These are phyloP conservation scores for Varanus komodoensis DNA, from an alignment of 2,113 vertebrate species.

Conservation along the genomic window DNA sequence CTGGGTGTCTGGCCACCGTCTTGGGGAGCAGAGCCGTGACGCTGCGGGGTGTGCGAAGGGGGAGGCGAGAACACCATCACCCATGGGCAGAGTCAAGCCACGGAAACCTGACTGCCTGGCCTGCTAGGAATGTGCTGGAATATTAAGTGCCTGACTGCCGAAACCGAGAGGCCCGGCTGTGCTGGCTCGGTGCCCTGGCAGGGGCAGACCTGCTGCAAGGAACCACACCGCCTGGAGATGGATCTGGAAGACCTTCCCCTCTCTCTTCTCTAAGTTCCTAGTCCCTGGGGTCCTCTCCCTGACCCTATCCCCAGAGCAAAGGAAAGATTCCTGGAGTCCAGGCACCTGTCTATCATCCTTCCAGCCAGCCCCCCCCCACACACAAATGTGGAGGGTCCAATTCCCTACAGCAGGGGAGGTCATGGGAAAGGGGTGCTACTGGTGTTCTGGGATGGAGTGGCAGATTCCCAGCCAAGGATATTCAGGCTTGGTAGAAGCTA, in stretches of 20 bases:
- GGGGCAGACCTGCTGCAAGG: not conserved
- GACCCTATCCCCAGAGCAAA: not conserved
- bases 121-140: constrained; percentile 9
- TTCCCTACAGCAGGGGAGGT: too few species aligned
- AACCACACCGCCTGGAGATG: not conserved
- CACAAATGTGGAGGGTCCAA: too few species aligned
- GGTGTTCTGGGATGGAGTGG: too few species aligned
- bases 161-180: not conserved
- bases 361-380: too few species aligned
- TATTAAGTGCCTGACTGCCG: not conserved
- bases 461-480: not conserved
- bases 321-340: not conserved
- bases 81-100: not conserved
- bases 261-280: not conserved
- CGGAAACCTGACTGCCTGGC: not conserved
- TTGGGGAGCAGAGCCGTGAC: not conserved
- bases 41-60: not conserved
- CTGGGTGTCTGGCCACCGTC: not conserved
- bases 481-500: not conserved
- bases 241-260: too few species aligned
- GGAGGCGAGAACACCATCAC: too few species aligned
- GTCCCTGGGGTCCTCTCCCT: not conserved
- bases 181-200: not conserved
- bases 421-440: too few species aligned
- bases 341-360: not conserved